Percentiles rank a stretch among this genome's conserved stretches.
Conservation (phyloP, 2,113 vertebrate species). For the Aphyosemion australe region DNA sequence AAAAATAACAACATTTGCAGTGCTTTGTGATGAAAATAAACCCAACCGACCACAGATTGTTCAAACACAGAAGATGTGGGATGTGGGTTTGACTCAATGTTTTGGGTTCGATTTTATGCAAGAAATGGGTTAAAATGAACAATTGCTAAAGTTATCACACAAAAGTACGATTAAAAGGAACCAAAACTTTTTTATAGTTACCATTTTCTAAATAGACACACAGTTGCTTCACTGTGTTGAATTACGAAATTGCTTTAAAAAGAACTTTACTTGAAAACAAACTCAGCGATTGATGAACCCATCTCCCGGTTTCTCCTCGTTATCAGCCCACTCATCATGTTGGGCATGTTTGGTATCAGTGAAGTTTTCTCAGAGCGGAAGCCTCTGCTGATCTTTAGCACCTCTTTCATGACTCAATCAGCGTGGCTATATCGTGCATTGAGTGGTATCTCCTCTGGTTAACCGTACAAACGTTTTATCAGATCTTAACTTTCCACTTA, state of each 20-base stretch:
- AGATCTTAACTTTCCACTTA: conserved; percentile 22
- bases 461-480: conserved; percentile 42
- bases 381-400: conserved; percentile 8
- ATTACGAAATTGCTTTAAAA: not conserved
- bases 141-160: no score
- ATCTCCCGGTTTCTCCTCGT: conserved; percentile 2
- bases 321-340: conserved; percentile 4
- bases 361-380: not conserved
- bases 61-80: no score
- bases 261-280: not conserved
- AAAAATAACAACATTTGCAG: no score
- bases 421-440: conserved; percentile 1
- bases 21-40: no score
- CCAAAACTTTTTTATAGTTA: not conserved
- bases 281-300: not conserved
- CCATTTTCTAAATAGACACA: not conserved
- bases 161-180: no score
- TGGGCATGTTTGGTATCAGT: conserved; percentile 24
- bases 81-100: no score
- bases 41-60: no score
- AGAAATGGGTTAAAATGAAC: no score
- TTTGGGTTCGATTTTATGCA: no score
- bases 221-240: not conserved
- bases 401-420: conserved; percentile 26
- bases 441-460: conserved; percentile 21